Conservation (phyloP, 2,797 vertebrate species). For the Diceros bicornis region DNA sequence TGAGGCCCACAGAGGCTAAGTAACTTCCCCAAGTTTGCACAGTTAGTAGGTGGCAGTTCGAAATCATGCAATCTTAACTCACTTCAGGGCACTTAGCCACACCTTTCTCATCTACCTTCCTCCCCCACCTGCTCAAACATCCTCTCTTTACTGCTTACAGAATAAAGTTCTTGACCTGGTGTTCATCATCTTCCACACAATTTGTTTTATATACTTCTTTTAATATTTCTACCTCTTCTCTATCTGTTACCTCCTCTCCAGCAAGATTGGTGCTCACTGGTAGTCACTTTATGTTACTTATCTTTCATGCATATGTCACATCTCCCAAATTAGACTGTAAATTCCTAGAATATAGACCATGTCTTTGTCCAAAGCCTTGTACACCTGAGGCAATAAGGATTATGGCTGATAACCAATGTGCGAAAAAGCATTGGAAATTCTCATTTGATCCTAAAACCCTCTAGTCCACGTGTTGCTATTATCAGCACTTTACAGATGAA, state of each 20-base stretch:
- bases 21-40: background rate
- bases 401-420: background rate
- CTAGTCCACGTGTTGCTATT: background rate
- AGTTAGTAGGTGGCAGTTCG: background rate
- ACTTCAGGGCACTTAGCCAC: background rate
- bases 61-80: background rate
- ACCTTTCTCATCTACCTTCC: background rate
- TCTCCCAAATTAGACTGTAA: background rate
- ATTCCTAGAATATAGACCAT: background rate
- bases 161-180: background rate
- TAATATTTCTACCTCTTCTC: background rate
- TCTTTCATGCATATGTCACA: background rate
- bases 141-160: background rate
- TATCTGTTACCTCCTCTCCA: background rate
- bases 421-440: background rate
- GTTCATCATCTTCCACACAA: background rate
- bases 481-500: background rate
- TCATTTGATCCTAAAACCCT: background rate
- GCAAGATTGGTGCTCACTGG: background rate
- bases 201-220: background rate
- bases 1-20: background rate
- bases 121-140: background rate
- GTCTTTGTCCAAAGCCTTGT: background rate
- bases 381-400: background rate
- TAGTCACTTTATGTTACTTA: background rate